Base-by-base conservation (phyloP, 2,797 vertebrate species). In the Centropyge bicolor region DNA sequence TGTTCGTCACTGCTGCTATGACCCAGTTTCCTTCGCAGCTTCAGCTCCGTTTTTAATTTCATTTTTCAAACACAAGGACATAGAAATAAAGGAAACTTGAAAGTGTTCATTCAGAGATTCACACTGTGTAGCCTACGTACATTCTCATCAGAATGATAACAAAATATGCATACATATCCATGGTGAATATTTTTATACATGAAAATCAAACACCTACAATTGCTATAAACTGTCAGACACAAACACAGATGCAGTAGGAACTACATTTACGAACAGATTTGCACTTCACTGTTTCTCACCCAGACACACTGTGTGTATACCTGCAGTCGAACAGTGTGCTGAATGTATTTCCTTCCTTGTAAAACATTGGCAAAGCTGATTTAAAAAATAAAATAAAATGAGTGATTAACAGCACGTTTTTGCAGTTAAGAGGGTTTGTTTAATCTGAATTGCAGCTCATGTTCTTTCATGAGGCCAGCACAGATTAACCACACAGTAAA, bases 21-120 rank as follows among this genome's bases (percentile, higher is more conserved):
- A 64, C 77, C 77, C 77, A 73, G 14, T 69, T 80, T 64, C 45
- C 54, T 72, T 3, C 16, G 36, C 59, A 45, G 78, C 16, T 14
- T 57, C 43, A 17, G 14, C 14, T 62, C 9, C 1, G 35, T 49
- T 55, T 41, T 40, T 16, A 0, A 12, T 36, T 22, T 59, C 4
- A 14, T 20, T 61, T 55, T 60, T 31, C 46, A 52, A 40, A 64
- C 52, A n/a, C 19, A 12, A 24, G 5, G 57, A 38, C 20, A 6
- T 1, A 14, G 3, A 75, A 12, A 38, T 10, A 9, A 35, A 51
- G 31, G 13, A 43, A 22, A 49, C 14, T 4, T 49, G n/a, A 36
- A n/a, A 24, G 36, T 35, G 1, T 61, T 62, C 27, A 22, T 14
- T 51, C 36, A 36, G 51, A 46, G 36, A 27, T 22, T 8, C 46